Conservation (phyloP, 1,140 invertebrate species). For the Charaxes varanes region DNA sequence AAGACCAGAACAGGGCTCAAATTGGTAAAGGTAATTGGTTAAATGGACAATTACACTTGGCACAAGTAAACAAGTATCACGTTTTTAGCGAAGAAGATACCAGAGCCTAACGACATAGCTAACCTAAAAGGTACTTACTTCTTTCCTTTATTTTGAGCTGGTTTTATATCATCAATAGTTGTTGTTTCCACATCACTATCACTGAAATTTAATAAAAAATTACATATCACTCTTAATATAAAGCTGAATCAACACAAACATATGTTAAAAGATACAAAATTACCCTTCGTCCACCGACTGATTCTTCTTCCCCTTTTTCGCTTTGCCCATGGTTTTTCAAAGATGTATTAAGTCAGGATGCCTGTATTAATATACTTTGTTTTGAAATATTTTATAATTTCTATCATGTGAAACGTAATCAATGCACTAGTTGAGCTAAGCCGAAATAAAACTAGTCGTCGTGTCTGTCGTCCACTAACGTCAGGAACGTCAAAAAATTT, state of each 20-base stretch:
- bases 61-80: no score
- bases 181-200: constrained; percentile 75
- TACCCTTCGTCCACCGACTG: constrained; percentile 79
- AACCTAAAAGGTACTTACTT: constrained; percentile 56
- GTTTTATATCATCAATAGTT: constrained; percentile 61
- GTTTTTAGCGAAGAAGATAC: no score
- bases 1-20: no score
- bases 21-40: no score
- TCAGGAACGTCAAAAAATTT: constrained; percentile 30
- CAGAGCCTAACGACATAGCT: constrained; percentile 24
- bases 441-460: constrained; percentile 51
- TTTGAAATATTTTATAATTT: constrained; percentile 53
- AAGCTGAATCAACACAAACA: constrained; percentile 31
- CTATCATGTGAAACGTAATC: constrained; percentile 71
- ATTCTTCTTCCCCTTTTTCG: constrained; percentile 81
- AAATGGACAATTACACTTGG: not conserved
- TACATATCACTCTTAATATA: constrained; percentile 6
- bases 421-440: constrained; percentile 48
- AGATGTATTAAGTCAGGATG: constrained; percentile 57
- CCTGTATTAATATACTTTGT: constrained; percentile 45
- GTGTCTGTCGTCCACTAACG: constrained; percentile 36
- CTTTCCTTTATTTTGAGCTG: constrained; percentile 61
- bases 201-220: constrained; percentile 49
- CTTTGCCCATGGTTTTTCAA: constrained; percentile 77
- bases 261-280: constrained; percentile 49